These are phyloP conservation scores for Dromiciops gliroides DNA, from an alignment of 2,113 vertebrate species.

Conservation along the genomic window DNA sequence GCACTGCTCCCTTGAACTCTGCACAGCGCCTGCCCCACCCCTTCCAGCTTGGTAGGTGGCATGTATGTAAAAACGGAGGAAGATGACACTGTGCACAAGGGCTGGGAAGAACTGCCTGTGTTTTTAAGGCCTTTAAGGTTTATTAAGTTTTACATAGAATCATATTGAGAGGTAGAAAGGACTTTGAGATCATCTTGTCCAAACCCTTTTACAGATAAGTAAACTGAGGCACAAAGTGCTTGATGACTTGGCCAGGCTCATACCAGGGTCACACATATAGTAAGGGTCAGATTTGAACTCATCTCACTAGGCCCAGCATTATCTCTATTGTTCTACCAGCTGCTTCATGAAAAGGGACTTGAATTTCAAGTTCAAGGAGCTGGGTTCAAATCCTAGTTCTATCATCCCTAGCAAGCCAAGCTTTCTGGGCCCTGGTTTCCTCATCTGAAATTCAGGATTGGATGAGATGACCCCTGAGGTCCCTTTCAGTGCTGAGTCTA, in stretches of 20 bases:
- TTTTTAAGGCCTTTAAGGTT: background rate
- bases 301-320: background rate
- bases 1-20: background rate
- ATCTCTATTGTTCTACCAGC: background rate
- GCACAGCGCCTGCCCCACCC: background rate
- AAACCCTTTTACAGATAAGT: background rate
- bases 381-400: background rate
- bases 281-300: background rate
- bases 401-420: background rate
- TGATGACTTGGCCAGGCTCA: background rate
- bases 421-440: background rate
- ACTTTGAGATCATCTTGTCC: background rate
- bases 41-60: background rate
- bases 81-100: background rate
- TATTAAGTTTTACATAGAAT: background rate
- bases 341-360: background rate
- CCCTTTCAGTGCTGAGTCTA: background rate
- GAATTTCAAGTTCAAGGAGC: background rate
- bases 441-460: background rate
- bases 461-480: background rate
- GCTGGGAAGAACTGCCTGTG: background rate
- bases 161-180: background rate
- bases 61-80: background rate
- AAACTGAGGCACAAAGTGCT: background rate
- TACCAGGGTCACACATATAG: background rate